Evolutionary conservation across 2,113 vertebrate species (phyloP).

Genomic region (Meleagris gallopavo): DNA sequence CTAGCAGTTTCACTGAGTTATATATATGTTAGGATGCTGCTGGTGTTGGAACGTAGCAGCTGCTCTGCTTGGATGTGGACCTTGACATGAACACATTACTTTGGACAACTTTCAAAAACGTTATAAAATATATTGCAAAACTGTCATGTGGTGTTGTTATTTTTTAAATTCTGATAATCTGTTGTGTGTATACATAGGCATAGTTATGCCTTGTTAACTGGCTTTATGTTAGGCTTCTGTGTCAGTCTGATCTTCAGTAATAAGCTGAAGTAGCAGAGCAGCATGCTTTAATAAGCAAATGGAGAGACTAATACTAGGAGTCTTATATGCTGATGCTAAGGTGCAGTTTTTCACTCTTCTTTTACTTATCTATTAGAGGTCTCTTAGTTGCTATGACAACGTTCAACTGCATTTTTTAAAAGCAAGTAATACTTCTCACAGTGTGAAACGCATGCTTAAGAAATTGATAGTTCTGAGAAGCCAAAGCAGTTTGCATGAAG

Average conservation of each 20-base stretch:
- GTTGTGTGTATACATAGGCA: background rate
- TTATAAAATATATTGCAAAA: background rate
- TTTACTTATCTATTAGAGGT: background rate
- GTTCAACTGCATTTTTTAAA: background rate
- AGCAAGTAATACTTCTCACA: background rate
- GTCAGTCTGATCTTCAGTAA: background rate
- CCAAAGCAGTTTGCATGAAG: background rate
- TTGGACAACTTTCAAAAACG: background rate
- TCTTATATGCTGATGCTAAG: background rate
- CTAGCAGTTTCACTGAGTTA: background rate
- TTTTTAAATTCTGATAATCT: background rate
- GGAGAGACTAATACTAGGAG: background rate
- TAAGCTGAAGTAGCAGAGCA: background rate
- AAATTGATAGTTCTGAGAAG: fast-evolving
- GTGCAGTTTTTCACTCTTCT: background rate
- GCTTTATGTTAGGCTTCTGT: background rate
- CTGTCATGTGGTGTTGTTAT: background rate
- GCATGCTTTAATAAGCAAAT: background rate
- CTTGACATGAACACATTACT: background rate
- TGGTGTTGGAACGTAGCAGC: background rate
- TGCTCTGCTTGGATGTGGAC: background rate
- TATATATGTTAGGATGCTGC: background rate
- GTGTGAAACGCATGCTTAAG: fast-evolving
- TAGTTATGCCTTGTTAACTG: background rate
- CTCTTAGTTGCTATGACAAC: background rate